Conservation (phyloP, 2,888 invertebrate genomes). For the Stenotaenia linearis region DNA sequence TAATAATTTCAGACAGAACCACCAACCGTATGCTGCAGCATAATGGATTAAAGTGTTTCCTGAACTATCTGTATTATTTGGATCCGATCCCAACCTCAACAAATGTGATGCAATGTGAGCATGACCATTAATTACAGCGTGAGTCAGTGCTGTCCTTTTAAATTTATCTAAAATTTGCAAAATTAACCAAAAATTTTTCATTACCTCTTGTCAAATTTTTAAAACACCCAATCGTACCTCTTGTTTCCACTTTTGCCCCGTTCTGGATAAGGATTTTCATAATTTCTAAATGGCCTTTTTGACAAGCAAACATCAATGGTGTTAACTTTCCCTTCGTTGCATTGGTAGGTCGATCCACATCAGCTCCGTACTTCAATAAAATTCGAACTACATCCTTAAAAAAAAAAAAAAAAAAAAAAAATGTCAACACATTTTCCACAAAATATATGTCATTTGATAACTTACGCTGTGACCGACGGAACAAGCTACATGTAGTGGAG, state of each 20-base stretch:
- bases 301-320: conserved; percentile 51
- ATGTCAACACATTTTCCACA: too few relatives aligned
- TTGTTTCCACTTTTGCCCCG: conserved; percentile 48
- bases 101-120: conserved; percentile 50
- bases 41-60: conserved; percentile 53
- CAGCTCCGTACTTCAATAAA: conserved; percentile 46
- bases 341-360: conserved; percentile 46
- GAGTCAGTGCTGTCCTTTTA: conserved; percentile 51
- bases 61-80: conserved; percentile 50
- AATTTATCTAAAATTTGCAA: conserved; percentile 47
- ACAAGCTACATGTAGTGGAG: conserved; percentile 49
- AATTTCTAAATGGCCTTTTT: conserved; percentile 48
- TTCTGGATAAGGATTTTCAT: conserved; percentile 48
- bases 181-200: not conserved
- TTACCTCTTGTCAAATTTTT: not conserved
- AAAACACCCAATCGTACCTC: conserved; percentile 40
- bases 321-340: conserved; percentile 48
- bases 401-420: conserved; percentile 27
- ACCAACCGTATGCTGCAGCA: conserved; percentile 55
- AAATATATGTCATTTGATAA: too few relatives aligned
- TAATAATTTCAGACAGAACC: conserved; percentile 50
- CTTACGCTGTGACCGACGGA: conserved; percentile 46
- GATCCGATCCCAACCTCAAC: conserved; percentile 49
- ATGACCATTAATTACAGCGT: conserved; percentile 53
- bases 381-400: conserved; percentile 47